Evolutionary conservation across 1,140 invertebrate species (phyloP).

Genomic region (Micrasema minimum): DNA sequence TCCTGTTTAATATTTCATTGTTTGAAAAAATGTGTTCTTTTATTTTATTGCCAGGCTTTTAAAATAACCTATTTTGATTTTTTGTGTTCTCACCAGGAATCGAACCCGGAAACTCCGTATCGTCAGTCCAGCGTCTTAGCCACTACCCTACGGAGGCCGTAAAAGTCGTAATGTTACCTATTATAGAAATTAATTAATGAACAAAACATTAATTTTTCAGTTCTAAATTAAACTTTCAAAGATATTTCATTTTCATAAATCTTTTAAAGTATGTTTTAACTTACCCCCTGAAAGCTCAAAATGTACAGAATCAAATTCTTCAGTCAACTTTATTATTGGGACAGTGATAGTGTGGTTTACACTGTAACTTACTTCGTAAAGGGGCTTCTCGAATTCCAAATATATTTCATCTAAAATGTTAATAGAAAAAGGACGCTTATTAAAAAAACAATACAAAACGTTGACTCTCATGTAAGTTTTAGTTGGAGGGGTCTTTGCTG

Average conservation of each 20-base stretch:
- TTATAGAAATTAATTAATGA: too few relatives aligned
- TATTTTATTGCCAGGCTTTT: background rate
- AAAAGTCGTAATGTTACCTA: too few relatives aligned
- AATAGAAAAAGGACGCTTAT: background rate
- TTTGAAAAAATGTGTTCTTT: background rate
- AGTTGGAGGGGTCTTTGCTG: constrained; percentile 14
- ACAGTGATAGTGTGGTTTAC: background rate
- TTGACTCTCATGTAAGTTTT: background rate
- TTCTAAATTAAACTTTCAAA: background rate
- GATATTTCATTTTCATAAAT: background rate
- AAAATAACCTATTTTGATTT: too few relatives aligned
- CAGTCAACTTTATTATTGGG: constrained; percentile 3
- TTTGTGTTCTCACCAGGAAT: too few relatives aligned
- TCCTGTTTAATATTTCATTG: background rate
- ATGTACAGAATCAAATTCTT: background rate
- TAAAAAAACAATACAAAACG: background rate
- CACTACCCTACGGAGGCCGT: too few relatives aligned
- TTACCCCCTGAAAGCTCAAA: constrained; percentile 3
- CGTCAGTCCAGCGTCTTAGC: too few relatives aligned
- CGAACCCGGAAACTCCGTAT: too few relatives aligned
- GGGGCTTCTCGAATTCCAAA: constrained; percentile 5
- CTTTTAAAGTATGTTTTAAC: background rate
- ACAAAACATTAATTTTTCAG: too few relatives aligned
- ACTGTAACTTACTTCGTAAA: constrained; percentile 3
- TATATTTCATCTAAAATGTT: constrained; percentile 1